Evolutionary conservation across 1,140 invertebrate genomes (phyloP).

Genomic region (Drepana arcuata): DNA sequence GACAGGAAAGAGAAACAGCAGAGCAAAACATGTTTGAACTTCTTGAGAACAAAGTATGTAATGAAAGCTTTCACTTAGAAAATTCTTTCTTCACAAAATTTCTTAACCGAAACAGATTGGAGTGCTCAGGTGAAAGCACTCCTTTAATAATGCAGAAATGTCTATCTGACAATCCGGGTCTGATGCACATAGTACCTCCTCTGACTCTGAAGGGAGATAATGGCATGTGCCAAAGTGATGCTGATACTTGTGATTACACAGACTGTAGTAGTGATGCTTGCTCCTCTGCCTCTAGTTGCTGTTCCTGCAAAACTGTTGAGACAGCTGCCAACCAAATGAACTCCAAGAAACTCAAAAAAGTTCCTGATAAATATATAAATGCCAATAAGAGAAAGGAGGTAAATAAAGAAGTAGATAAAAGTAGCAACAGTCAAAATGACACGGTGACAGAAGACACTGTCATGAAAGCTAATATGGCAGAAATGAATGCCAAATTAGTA

Average conservation of each 20-base stretch:
- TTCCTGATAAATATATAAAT: slow-evolving; percentile 3
- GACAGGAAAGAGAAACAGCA: slow-evolving; percentile 68
- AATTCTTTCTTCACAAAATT: slow-evolving; percentile 76
- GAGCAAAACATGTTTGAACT: slow-evolving; percentile 81
- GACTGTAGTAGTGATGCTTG: slow-evolving; percentile 44
- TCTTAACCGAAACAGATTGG: slow-evolving; percentile 51
- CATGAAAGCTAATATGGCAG: slow-evolving; percentile 45
- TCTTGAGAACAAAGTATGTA: slow-evolving; percentile 78
- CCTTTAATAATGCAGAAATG: slow-evolving; percentile 52
- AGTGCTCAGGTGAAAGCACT: slow-evolving; percentile 59
- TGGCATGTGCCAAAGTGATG: slow-evolving; percentile 33
- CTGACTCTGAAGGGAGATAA: slow-evolving; percentile 17
- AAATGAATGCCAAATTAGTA: slow-evolving; percentile 67
- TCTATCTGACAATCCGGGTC: slow-evolving; percentile 42
- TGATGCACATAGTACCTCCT: slow-evolving; percentile 36
- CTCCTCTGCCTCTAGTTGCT: slow-evolving; percentile 40
- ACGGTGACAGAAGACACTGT: slow-evolving; percentile 26
- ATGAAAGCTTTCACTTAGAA: slow-evolving; percentile 81
- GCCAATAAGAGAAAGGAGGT: slow-evolving; percentile 23
- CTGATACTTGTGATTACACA: slow-evolving; percentile 49
- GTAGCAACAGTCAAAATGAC: slow-evolving; percentile 41
- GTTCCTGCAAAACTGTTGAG: slow-evolving; percentile 46
- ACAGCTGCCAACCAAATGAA: slow-evolving; percentile 8
- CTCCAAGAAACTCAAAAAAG: slow-evolving; percentile 9
- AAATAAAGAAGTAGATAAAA: slow-evolving; percentile 34